Percentiles rank a stretch among this genome's conserved stretches.
phyloP scores from a whole-genome alignment of 2,888 invertebrate species.

The Coenonympha arcania region DNA sequence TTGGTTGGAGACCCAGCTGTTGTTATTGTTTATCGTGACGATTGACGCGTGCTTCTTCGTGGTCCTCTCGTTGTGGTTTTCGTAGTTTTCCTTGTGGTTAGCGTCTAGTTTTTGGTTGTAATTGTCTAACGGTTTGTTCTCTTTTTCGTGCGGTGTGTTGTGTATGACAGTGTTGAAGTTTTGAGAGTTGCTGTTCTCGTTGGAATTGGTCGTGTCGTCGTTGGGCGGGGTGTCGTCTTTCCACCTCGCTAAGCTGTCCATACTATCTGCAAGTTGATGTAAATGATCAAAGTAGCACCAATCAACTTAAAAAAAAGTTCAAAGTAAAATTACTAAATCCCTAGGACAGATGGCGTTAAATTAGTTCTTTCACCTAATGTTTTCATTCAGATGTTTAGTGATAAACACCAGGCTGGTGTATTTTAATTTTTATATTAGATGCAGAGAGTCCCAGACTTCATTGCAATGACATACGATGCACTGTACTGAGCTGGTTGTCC shows the following conservation, averaged over 20 bases:
- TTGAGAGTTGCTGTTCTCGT: slow-evolving; percentile 54
- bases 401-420: too few relatives aligned
- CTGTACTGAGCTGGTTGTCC: too few relatives aligned
- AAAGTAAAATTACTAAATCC: too few relatives aligned
- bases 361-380: too few relatives aligned
- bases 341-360: too few relatives aligned
- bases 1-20: slow-evolving; percentile 68
- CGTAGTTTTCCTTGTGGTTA: slow-evolving; percentile 44
- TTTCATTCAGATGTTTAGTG: too few relatives aligned
- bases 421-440: too few relatives aligned
- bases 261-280: slow-evolving; percentile 53
- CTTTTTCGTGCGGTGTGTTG: slow-evolving; percentile 57
- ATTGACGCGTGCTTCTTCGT: slow-evolving; percentile 67
- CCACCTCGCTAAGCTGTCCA: slow-evolving; percentile 72
- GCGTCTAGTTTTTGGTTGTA: slow-evolving; percentile 40
- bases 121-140: slow-evolving; percentile 50
- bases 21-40: slow-evolving; percentile 68
- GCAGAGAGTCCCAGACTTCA: too few relatives aligned
- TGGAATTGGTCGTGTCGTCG: slow-evolving; percentile 63
- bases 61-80: slow-evolving; percentile 46
- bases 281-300: not conserved
- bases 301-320: too few relatives aligned
- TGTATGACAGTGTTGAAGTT: slow-evolving; percentile 69
- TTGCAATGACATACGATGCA: too few relatives aligned
- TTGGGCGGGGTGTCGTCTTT: slow-evolving; percentile 72